Base-by-base conservation (phyloP, 2,113 vertebrate genomes). In the Cinclus cinclus region DNA sequence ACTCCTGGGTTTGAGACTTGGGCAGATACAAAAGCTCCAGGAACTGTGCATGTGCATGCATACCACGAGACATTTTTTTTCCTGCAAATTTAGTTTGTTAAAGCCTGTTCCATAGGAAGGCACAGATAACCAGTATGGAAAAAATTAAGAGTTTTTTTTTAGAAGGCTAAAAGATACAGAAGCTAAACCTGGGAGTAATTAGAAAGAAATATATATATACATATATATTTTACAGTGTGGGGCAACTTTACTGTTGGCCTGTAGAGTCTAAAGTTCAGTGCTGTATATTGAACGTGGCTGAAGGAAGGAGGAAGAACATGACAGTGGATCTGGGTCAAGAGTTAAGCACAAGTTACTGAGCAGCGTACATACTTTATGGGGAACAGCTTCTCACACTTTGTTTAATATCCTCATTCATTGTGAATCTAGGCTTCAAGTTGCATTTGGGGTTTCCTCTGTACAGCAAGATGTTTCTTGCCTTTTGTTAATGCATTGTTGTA, bases 41-140 rank as follows among this genome's bases (percentile, higher is more conserved):
- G 98, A 97, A 98, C 98, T 98, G 98, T 98, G 99, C 99, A 99
- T 99, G 99, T 99, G 99, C 99, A 99, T 99, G 99, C 98, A 98
- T 98, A 98, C 98, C 98, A 96, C 98, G 95, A 98, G 97, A 98
- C 98, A 98, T 98, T 98, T 97, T 96, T 98, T 97, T 98, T 97
- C 98, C 98, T 97, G 98, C 98, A 96, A 95, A 97, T 99, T 98
- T 98, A 98, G 98, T 98, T 98, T 97, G 98, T 98, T 97, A 96
- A 98, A 98, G 98, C 98, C 98, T 97, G 98, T 99, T 98, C 98
- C 98, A 16, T 98, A 98, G 98, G 97, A 98, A 97, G 97, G 98
- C 98, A 93, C 94, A 97, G 96, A 97, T 97, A 97, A 97, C 97
- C 96, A 90, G 97, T 97, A 85, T 83, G 97, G 97, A 93, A 91